Evolutionary conservation across 2,888 invertebrate species (phyloP).

Genomic region (Tethea ocularis): DNA sequence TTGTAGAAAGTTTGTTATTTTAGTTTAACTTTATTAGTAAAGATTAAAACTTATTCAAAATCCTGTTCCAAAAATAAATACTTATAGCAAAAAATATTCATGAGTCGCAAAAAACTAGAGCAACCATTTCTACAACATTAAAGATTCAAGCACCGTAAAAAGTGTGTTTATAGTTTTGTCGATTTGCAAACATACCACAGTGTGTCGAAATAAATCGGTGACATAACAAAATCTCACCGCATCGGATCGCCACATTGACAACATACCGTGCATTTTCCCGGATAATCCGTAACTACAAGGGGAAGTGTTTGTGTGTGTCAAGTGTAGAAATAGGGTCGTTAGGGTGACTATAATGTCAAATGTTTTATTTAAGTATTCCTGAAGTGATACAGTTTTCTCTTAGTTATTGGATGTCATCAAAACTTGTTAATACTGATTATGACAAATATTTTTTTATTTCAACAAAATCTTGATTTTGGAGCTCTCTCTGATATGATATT

Average conservation of each 20-base stretch:
- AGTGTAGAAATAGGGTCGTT: slow-evolving; percentile 43
- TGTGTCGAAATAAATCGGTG: slow-evolving; percentile 42
- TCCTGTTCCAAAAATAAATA: no score
- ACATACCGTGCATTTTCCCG: slow-evolving; percentile 76
- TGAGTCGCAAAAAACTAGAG: neutral
- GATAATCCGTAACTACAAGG: slow-evolving; percentile 76
- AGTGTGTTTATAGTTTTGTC: slow-evolving; percentile 11
- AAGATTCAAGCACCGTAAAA: slow-evolving; percentile 1
- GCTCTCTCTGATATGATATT: no score
- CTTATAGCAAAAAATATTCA: no score
- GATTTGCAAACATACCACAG: slow-evolving; percentile 24
- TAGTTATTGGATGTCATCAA: neutral
- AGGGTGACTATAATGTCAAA: slow-evolving; percentile 44
- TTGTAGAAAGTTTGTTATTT: no score
- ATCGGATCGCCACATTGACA: slow-evolving; percentile 62
- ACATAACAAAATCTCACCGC: slow-evolving; percentile 44
- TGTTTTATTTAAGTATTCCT: slow-evolving; percentile 2
- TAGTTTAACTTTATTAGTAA: no score
- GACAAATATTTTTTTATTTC: no score
- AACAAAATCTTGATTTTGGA: no score
- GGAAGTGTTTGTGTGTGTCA: slow-evolving; percentile 58
- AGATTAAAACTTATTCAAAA: no score
- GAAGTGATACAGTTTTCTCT: neutral
- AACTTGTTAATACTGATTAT: no score
- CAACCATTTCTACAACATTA: neutral